These are phyloP conservation scores for fruit fly (Drosophila melanogaster) DNA, from an alignment of 1,140 invertebrate genomes.

Conservation along the genomic window Release_6_plus_ISO1_MT NT_033779.5:18088501-18089000, in stretches of 20 bases:
- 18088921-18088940: conserved; percentile 51
- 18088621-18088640: conserved; percentile 46
- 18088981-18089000: conserved; percentile 16
- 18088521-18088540: conserved; percentile 9
- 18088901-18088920: conserved; percentile 14
- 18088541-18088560: neutral
- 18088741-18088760: conserved; percentile 22
- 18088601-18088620: conserved; percentile 17
- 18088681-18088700: conserved; percentile 45
- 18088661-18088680: conserved; percentile 65
- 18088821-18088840: conserved; percentile 36
- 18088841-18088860: conserved; percentile 32
- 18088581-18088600: conserved; percentile 8
- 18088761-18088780: conserved; percentile 44
- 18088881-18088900: conserved; percentile 29
- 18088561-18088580: neutral
- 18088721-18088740: conserved; percentile 72
- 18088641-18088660: conserved; percentile 62
- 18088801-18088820: conserved; percentile 41
- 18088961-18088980: conserved; percentile 21
- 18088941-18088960: conserved; percentile 77
- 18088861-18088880: conserved; percentile 40
- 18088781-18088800: conserved; percentile 69
- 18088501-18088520: neutral
- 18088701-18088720: conserved; percentile 54